Percentiles rank a stretch among this genome's conserved stretches.
Conservation (phyloP, 2,888 invertebrate species). For the Biston betularia region DNA sequence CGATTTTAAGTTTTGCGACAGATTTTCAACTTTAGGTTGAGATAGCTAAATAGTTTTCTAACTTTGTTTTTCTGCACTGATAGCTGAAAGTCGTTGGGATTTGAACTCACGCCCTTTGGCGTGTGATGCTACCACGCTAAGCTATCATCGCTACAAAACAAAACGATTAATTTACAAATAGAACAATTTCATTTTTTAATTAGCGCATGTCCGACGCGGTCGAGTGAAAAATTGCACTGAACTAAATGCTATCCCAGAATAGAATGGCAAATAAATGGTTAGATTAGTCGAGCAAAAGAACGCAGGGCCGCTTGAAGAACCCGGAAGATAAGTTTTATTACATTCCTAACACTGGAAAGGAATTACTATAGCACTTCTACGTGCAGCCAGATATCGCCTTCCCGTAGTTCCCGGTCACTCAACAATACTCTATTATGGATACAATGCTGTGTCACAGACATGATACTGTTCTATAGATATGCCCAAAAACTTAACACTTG, state of each 20-base stretch:
- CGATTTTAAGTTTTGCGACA: too few relatives aligned
- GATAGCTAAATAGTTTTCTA: too few relatives aligned
- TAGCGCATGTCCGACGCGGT: slow-evolving; percentile 14
- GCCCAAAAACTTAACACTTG: too few relatives aligned
- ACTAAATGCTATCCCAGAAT: slow-evolving; percentile 32
- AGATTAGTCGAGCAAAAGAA: slow-evolving; percentile 42
- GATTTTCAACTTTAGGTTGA: too few relatives aligned
- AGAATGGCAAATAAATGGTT: slow-evolving; percentile 42
- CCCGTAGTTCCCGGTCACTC: slow-evolving; percentile 52
- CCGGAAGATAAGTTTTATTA: slow-evolving; percentile 73
- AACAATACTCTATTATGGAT: slow-evolving; percentile 73
- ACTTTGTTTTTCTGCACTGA: too few relatives aligned
- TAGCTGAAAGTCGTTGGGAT: too few relatives aligned
- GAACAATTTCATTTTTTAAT: too few relatives aligned
- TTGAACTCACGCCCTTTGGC: too few relatives aligned
- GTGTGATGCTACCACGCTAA: too few relatives aligned
- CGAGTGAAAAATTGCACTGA: slow-evolving; percentile 35
- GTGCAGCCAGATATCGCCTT: slow-evolving; percentile 69
- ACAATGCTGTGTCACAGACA: slow-evolving; percentile 56
- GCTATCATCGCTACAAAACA: too few relatives aligned
- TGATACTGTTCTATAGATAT: too few relatives aligned
- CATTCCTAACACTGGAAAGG: slow-evolving; percentile 67
- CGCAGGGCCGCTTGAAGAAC: slow-evolving; percentile 62
- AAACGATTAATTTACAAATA: too few relatives aligned
- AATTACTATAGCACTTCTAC: slow-evolving; percentile 57